Evolutionary conservation across 2,113 vertebrate genomes (phyloP), one percentile per base, ranked within the genome.

Genomic region (Danionella cerebrum): DNA sequence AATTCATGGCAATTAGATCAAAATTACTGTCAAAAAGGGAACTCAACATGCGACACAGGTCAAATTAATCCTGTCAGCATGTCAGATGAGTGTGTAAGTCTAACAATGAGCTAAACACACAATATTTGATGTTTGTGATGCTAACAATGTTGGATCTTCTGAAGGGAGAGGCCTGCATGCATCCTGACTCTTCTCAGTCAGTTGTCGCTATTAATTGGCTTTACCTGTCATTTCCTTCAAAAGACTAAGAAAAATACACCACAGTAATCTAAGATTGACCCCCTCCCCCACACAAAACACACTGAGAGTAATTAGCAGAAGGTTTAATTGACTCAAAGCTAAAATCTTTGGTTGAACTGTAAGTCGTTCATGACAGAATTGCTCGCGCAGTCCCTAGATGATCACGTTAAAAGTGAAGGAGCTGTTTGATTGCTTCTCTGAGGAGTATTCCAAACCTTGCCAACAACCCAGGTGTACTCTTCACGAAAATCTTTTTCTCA

Each of bases 381-480:
- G 36, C 25, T 57, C 12, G 14, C 29, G 38, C 21, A 42, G 53
- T 59, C 60, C 52, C 59, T 36, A 18, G 58, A 29, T 18, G 54
- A 50, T 42, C 57, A 52, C 14, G 36, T 67, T 72, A 33, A 58
- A 66, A 62, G 54, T 53, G 57, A 65, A 67, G 48, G 60, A 60
- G 79, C 33, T 72, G 25, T 77, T 70, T 72, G 67, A 74, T 76
- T 81, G 79, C 78, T 74, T 1, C 60, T 66, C 81, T 69, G 77
- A 69, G 75, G 54, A 81, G 74, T 52, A 63, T 75, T 75, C 62
- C 1, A 67, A 69, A 75, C 73, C 75, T 81, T 76, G 77, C 45
- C 74, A 64, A 80, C 79, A 80, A 82, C 79, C 73, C 84, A 82
- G 82, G 78, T 84, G 79, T 76, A 83, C 84, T 82, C 85, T 85